Percentiles rank a stretch among this genome's conserved stretches.
phyloP scores from a whole-genome alignment of 23 tunicate species.

The Pegea sp. region DNA sequence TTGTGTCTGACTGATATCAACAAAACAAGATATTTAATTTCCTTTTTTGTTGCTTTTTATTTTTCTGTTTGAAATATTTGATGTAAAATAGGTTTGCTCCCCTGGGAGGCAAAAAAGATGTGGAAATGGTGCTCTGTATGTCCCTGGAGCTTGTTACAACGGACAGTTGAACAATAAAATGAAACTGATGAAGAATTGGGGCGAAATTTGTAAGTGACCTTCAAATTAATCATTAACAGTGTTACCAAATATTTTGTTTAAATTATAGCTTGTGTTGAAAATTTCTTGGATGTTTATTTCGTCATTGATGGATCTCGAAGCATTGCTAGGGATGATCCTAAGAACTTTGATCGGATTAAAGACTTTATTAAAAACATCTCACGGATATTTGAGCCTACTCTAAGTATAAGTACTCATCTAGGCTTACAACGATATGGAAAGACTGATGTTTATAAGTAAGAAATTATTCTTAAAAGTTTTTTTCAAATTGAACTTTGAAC shows the following conservation, averaged over 20 bases:
- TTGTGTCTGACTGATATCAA: no score
- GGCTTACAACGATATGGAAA: not conserved
- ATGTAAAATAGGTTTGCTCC: constrained; percentile 7
- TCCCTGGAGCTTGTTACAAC: constrained; percentile 21
- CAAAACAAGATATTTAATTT: no score
- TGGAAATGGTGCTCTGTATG: constrained; percentile 1
- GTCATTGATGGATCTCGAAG: constrained; percentile 9
- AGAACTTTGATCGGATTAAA: not conserved
- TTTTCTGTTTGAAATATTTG: not conserved
- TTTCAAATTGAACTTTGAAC: no score
- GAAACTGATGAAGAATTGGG: constrained; percentile 6
- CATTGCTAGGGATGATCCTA: constrained; percentile 2
- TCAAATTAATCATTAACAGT: not conserved
- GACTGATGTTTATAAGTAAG: no score
- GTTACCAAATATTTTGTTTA: not conserved
- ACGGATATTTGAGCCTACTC: not conserved
- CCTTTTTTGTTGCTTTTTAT: not conserved
- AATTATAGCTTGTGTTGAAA: constrained; percentile 7
- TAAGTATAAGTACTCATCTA: not conserved
- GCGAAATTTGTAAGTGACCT: constrained; percentile 11
- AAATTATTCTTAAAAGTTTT: no score
- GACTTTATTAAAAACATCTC: not conserved
- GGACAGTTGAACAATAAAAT: not conserved
- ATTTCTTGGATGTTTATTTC: constrained; percentile 14
- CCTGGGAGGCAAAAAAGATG: constrained; percentile 22